phyloP scores from a whole-genome alignment of 2,797 vertebrate species.

The Phalanger gymnotis region DNA sequence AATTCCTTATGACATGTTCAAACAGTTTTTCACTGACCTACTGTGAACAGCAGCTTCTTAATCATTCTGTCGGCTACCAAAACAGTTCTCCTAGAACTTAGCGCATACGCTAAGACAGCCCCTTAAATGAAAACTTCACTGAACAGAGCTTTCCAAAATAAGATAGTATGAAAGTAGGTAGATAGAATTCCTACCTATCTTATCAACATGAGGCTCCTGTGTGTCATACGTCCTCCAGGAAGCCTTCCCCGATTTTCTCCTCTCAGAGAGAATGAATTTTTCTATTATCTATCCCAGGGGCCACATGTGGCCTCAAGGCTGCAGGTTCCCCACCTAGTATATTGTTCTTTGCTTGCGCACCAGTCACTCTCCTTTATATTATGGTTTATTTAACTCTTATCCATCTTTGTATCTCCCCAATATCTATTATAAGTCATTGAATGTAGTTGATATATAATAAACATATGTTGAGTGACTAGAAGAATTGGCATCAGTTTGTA shows the following conservation, averaged over 20 bases:
- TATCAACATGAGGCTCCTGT: not conserved
- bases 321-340: not conserved
- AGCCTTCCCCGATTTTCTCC: not conserved
- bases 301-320: too few relatives aligned
- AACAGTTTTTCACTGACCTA: not conserved
- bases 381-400: not conserved
- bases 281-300: not conserved
- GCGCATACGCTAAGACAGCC: not conserved
- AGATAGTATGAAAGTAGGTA: not conserved
- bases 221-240: not conserved
- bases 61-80: not conserved
- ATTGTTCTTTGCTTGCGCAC: not conserved
- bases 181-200: not conserved
- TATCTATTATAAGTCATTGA: not conserved
- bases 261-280: not conserved
- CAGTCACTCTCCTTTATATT: not conserved
- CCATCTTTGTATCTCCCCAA: not conserved
- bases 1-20: not conserved
- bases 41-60: not conserved
- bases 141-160: not conserved
- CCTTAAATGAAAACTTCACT: not conserved
- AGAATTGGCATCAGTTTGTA: not conserved
- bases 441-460: not conserved
- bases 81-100: not conserved
- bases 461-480: not conserved